Conservation (phyloP, 2,888 invertebrate genomes). For the Xanthorhoe spadicearia region DNA sequence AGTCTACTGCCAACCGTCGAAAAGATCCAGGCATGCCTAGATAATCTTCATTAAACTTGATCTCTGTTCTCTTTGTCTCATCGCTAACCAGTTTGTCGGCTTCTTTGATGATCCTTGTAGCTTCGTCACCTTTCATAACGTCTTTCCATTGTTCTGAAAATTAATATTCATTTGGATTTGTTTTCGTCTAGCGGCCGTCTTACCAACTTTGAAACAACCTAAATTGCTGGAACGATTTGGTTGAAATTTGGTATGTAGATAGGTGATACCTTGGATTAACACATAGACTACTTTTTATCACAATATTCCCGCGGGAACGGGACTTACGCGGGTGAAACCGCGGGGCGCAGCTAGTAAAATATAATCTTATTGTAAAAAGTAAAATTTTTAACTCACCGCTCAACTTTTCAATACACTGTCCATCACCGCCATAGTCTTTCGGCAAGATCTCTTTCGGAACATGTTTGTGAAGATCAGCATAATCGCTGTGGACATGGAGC, state of each 20-base stretch:
- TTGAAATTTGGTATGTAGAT: too few relatives aligned
- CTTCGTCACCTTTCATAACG: slow-evolving; percentile 57
- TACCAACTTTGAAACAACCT: too few relatives aligned
- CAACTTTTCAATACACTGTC: slow-evolving; percentile 56
- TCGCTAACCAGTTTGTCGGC: slow-evolving; percentile 64
- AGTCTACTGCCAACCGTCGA: slow-evolving; percentile 70
- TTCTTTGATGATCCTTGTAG: slow-evolving; percentile 54
- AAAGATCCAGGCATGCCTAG: slow-evolving; percentile 79
- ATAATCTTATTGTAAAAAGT: too few relatives aligned
- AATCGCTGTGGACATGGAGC: slow-evolving; percentile 67
- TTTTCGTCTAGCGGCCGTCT: too few relatives aligned
- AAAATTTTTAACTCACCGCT: slow-evolving; percentile 65
- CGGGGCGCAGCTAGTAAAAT: too few relatives aligned
- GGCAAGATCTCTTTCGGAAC: slow-evolving; percentile 73
- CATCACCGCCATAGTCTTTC: slow-evolving; percentile 72
- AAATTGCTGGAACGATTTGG: too few relatives aligned
- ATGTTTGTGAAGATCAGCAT: slow-evolving; percentile 70
- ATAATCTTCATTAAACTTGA: slow-evolving; percentile 73
- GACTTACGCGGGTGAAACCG: too few relatives aligned
- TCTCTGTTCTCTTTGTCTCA: slow-evolving; percentile 62
- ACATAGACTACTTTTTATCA: too few relatives aligned
- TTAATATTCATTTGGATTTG: too few relatives aligned
- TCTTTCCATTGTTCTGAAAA: slow-evolving; percentile 71
- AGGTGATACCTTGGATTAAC: too few relatives aligned
- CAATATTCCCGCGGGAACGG: too few relatives aligned